Evolutionary conservation across 1,140 invertebrate genomes (phyloP), one percentile per base, ranked within the genome.

Genomic region (Eupeodes corollae): DNA sequence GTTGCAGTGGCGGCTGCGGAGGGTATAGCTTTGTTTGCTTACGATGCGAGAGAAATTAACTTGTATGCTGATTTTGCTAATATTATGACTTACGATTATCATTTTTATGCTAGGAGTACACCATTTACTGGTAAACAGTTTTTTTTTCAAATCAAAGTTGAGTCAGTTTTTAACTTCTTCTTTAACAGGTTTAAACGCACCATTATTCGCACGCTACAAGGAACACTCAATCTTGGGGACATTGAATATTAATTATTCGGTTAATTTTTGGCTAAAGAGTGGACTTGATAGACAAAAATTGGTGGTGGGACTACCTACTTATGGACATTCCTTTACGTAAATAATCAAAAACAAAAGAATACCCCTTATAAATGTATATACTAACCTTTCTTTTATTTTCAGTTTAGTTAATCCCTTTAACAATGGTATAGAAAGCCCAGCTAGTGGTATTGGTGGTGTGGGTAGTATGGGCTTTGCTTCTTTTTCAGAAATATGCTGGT

Each of bases 41-140:
- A 92, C 63, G 78, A 88, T 59, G 75, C 91, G 31, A 70, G 75
- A 16, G 74, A 82, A 64, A 74, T 92, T 46, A 85, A 86, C 50
- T 70, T 80, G 73, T 91, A 83, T 65, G 75, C 86, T 3, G 89
- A 93, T 66, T 91, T 82, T 73, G 75, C 91, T 0, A 91, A 88
- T 66, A 56, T 95, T 5, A 93, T 93, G 90, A 77, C 83, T 0
- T 95, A 94, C 60, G 90, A 94, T 63, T 93, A 80, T 56, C 88
- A 93, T 67, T 84, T 80, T 53, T 91, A 79, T 56, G 75, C 79
- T 5, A 74, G 75, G 62, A 79, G 79, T 51, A 82, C 82, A 15
- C 88, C 88, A 6, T 79, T 89, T 43, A 91, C 89, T 32, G 88
- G 80, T 34, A 47, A 26, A 19, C 11, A 5, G 21, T 26, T 26